phyloP scores from a whole-genome alignment of 2,888 invertebrate genomes.

The Cotesia congregata region DNA sequence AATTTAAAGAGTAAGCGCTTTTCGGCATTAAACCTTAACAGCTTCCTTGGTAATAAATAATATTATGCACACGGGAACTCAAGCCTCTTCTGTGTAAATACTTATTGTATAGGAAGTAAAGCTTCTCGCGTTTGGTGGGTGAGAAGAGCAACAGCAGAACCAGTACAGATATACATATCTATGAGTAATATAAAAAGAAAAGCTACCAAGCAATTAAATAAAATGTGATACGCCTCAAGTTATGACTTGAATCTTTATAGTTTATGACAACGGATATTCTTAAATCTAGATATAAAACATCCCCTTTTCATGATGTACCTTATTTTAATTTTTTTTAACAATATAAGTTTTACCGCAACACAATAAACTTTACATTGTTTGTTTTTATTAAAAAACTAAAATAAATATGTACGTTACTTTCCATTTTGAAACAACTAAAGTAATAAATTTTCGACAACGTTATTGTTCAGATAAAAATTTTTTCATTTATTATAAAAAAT shows the following conservation, averaged over 20 bases:
- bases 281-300: constrained; percentile 66
- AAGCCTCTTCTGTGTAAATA: constrained; percentile 6
- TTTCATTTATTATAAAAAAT: too few relatives aligned
- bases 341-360: not conserved
- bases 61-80: constrained; percentile 64
- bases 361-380: constrained; percentile 1
- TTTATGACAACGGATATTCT: constrained; percentile 68
- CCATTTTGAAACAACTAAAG: not conserved
- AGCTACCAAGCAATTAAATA: constrained; percentile 68
- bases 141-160: not conserved
- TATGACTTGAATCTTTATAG: constrained; percentile 70
- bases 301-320: constrained; percentile 25
- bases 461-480: too few relatives aligned
- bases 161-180: constrained; percentile 22
- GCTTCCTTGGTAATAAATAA: constrained; percentile 69
- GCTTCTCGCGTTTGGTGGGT: constrained; percentile 5
- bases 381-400: not conserved
- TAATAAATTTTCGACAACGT: too few relatives aligned
- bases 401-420: not conserved
- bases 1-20: constrained; percentile 64
- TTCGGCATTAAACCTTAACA: constrained; percentile 67
- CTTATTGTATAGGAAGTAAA: constrained; percentile 28
- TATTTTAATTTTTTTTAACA: constrained; percentile 13
- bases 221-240: constrained; percentile 69
- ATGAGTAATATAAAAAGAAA: constrained; percentile 39